Conservation (phyloP, 1,140 invertebrate species). For the Aethina tumida region DNA sequence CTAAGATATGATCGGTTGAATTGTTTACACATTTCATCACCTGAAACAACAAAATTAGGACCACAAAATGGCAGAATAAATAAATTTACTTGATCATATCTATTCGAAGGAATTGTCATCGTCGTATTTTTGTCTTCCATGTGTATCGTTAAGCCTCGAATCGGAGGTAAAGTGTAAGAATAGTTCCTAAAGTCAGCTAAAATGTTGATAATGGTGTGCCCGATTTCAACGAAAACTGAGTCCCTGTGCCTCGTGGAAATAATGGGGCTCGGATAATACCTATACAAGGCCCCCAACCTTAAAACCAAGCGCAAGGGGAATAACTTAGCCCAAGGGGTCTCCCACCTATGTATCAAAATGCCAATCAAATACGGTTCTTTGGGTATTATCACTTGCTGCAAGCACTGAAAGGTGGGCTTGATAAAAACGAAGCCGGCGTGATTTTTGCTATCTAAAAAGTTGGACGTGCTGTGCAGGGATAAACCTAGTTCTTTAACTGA, state of each 20-base stretch:
- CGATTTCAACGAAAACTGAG: constrained; percentile 79
- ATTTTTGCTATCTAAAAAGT: constrained; percentile 68
- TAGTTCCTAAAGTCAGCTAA: constrained; percentile 82
- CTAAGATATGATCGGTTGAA: constrained; percentile 78
- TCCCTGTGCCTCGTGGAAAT: constrained; percentile 71
- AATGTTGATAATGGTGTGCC: constrained; percentile 84
- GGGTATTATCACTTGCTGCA: constrained; percentile 67
- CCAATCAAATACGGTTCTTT: constrained; percentile 69
- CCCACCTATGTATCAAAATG: constrained; percentile 77
- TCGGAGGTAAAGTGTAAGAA: constrained; percentile 70
- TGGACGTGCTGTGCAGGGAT: constrained; percentile 48
- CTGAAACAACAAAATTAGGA: constrained; percentile 30
- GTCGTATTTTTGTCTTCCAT: constrained; percentile 76
- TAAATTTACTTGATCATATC: constrained; percentile 61
- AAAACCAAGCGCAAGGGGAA: constrained; percentile 71
- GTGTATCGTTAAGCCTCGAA: constrained; percentile 70
- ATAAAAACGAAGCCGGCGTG: constrained; percentile 80
- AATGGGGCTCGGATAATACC: constrained; percentile 80
- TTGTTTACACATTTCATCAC: constrained; percentile 71
- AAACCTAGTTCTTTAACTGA: constrained; percentile 64
- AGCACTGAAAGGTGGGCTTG: constrained; percentile 71
- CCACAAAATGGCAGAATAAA: constrained; percentile 3
- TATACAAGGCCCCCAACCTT: constrained; percentile 74
- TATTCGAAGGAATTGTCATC: constrained; percentile 69
- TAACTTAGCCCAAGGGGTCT: constrained; percentile 79